Base-by-base conservation (phyloP, 2,888 invertebrate species). In the Xestobium rufovillosum region DNA sequence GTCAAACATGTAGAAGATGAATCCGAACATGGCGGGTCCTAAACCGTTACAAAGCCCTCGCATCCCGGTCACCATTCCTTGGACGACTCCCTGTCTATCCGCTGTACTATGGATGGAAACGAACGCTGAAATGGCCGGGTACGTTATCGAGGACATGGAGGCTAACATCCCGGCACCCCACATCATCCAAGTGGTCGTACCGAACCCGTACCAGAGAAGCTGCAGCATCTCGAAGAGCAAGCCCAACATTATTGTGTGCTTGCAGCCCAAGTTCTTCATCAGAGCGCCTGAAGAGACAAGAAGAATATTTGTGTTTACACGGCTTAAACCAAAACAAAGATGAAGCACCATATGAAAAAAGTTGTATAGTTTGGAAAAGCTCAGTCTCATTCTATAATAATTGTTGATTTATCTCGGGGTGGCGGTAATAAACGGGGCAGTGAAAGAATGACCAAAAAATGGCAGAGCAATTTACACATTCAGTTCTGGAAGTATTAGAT, bases 181-280 rank as follows among this genome's bases (percentile, higher is more conserved):
- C 92, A 98, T 96, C 87, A 98, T 94, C 95, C 95, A 96, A 45
- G 83, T 86, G 56, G 91, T 85, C 52, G 91, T 91, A 38, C 95
- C 94, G 59, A 96, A 91, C 26, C 96, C 96, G 63, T 92, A 96
- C 88, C 94, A 95, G 72, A 95, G 82, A 46, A 98, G 74, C 66
- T 98, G 97, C 52, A 95, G 73, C 80, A 94, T 87, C 72, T 98
- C 97, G 69, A 96, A 94, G 45, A 92, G 69, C 47, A 98, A 76
- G 35, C 97, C 98, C 60, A 97, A 73, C 78, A 98, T 91, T 54
- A 98, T 98, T 37, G 97, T 92, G 64, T 92, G 90, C 68, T 97
- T 96, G 49, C 89, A 84, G 51, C 97, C 97, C 33, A 95, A 75
- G 49, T 82, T 80, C 61, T 77, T 78, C 66, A 73, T 73, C 41